A percentile compares a stretch with the other conserved stretches of the same genome.
Conservation (phyloP, 2,797 vertebrate species). For the Hylomyscus alleni region DNA sequence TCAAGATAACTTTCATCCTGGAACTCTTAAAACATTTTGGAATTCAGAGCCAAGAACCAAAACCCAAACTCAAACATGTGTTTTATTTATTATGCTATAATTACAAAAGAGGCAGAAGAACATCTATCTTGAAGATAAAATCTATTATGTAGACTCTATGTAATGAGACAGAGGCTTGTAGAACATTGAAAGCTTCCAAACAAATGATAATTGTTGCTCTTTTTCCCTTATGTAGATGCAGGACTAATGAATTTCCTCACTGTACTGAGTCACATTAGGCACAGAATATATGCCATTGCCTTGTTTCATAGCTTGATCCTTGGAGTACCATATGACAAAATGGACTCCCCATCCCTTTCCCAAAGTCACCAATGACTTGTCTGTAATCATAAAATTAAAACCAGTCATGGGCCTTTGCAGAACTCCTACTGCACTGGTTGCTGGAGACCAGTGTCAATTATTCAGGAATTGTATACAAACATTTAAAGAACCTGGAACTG, state of each 20-base stretch:
- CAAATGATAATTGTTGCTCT: neutral
- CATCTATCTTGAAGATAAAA: neutral
- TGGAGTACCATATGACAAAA: neutral
- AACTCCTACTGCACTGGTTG: neutral
- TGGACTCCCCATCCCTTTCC: neutral
- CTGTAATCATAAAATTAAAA: neutral
- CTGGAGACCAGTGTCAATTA: neutral
- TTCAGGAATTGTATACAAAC: neutral
- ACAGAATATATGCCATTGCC: neutral
- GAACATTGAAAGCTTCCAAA: neutral
- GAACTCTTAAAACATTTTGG: neutral
- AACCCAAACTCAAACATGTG: neutral
- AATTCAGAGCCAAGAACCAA: neutral
- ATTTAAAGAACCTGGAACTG: neutral
- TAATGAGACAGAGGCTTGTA: neutral
- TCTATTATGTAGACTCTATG: neutral
- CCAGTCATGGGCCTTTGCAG: neutral
- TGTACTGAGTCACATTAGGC: neutral
- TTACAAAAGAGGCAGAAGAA: neutral
- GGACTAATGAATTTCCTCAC: neutral
- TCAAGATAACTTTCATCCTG: neutral
- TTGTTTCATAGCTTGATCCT: neutral
- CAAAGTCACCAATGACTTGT: neutral
- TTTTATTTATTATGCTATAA: neutral
- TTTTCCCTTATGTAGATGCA: neutral